phyloP scores from a whole-genome alignment of 2,888 invertebrate species.

The Eupithecia centaureata region DNA sequence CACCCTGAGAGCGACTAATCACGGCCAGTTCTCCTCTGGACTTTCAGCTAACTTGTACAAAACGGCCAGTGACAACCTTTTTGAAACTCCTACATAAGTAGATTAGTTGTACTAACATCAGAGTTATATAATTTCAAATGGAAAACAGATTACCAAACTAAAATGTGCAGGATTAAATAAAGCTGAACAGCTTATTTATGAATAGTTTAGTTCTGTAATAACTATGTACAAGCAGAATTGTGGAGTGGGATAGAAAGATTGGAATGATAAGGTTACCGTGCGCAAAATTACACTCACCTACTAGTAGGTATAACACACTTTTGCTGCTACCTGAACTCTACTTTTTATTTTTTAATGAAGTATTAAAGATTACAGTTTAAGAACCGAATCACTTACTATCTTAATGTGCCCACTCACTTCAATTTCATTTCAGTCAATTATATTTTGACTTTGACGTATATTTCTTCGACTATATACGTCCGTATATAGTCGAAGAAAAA shows the following conservation, averaged over 20 bases:
- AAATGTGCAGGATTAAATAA: background rate
- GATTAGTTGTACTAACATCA: background rate
- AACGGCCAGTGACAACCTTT: background rate
- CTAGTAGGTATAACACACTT: too few relatives aligned
- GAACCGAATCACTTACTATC: too few relatives aligned
- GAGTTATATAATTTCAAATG: background rate
- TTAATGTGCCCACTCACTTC: too few relatives aligned
- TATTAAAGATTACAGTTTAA: background rate
- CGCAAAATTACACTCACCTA: background rate
- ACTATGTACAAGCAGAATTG: too few relatives aligned
- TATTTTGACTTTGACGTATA: too few relatives aligned
- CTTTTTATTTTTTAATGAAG: background rate
- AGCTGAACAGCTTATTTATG: background rate
- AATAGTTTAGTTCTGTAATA: background rate
- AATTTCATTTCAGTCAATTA: too few relatives aligned
- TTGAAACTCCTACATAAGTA: background rate
- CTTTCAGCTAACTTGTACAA: background rate
- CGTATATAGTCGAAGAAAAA: too few relatives aligned
- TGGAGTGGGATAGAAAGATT: background rate
- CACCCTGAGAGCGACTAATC: background rate
- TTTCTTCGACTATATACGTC: too few relatives aligned
- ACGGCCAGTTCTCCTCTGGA: background rate
- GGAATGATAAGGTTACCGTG: background rate
- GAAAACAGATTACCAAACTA: background rate
- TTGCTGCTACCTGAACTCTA: background rate